Evolutionary conservation across 1,140 invertebrate species (phyloP).

Genomic region (Drosophila truncata): DNA sequence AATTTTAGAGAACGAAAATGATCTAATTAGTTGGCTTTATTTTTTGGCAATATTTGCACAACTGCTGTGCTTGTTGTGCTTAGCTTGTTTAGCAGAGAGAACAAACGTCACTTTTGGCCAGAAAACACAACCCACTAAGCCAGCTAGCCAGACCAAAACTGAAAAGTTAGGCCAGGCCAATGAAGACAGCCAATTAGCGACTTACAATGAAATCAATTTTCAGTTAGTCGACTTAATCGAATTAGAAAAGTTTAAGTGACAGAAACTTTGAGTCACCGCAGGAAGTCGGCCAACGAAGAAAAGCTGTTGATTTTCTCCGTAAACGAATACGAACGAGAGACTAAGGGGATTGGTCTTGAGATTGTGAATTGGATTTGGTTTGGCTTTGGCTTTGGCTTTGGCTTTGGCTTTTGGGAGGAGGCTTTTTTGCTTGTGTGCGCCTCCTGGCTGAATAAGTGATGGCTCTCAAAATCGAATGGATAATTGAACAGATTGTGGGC

Average conservation of each 20-base stretch:
- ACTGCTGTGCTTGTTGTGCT: constrained; percentile 41
- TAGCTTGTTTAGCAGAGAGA: background rate
- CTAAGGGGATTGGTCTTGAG: background rate
- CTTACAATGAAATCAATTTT: constrained; percentile 77
- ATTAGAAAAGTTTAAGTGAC: constrained; percentile 73
- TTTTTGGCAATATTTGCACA: constrained; percentile 67
- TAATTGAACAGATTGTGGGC: constrained; percentile 40
- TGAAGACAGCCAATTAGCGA: constrained; percentile 65
- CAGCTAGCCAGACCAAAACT: constrained; percentile 1
- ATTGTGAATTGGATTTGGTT: background rate
- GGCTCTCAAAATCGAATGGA: constrained; percentile 20
- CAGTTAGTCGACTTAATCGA: constrained; percentile 76
- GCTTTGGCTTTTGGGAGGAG: background rate
- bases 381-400: background rate
- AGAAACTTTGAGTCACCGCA: constrained; percentile 59
- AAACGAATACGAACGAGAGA: constrained; percentile 2
- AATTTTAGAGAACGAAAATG: constrained; percentile 19
- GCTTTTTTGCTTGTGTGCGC: background rate
- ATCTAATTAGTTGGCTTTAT: constrained; percentile 37
- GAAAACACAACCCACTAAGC: background rate
- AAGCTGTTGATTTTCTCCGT: constrained; percentile 37
- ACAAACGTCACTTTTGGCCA: background rate
- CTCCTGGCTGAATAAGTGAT: constrained; percentile 32
- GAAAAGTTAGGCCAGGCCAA: constrained; percentile 52
- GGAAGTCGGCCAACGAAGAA: constrained; percentile 28